Conservation (phyloP, 2,113 vertebrate genomes). For the Opisthocomus hoazin region DNA sequence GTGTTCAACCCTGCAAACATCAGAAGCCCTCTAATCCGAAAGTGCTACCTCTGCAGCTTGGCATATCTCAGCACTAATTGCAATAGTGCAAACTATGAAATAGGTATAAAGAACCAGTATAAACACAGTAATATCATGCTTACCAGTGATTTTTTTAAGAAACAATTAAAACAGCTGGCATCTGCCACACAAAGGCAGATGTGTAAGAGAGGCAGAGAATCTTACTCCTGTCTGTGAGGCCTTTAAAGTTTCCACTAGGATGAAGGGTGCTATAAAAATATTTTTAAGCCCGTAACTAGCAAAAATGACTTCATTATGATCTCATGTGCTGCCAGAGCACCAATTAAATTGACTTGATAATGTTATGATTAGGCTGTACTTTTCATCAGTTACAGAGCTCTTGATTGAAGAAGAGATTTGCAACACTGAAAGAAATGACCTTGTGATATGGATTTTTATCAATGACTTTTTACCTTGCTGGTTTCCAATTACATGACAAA, state of each 20-base stretch:
- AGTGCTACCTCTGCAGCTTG: background rate
- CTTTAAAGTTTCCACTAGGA: constrained; percentile 36
- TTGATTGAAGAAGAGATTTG: constrained; percentile 66
- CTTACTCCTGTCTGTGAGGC: background rate
- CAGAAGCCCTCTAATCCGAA: background rate
- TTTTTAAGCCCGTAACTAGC: constrained; percentile 52
- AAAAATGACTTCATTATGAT: constrained; percentile 62
- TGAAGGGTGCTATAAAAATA: constrained; percentile 52
- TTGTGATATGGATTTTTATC: constrained; percentile 65
- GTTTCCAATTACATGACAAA: constrained; percentile 63
- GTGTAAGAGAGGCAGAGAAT: background rate
- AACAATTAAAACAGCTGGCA: background rate
- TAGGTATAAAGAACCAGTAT: background rate
- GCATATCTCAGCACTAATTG: background rate
- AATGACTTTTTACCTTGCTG: constrained; percentile 63
- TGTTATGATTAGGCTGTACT: constrained; percentile 63
- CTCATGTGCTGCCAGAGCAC: constrained; percentile 58
- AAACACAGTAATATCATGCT: background rate
- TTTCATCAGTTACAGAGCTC: constrained; percentile 68
- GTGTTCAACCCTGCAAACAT: background rate
- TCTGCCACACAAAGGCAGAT: background rate
- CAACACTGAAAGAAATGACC: constrained; percentile 61
- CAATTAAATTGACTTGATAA: constrained; percentile 68
- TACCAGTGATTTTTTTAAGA: background rate
- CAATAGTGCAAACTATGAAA: background rate